phyloP scores from a whole-genome alignment of 1,140 invertebrate species.

The Ceratitis capitata region DNA sequence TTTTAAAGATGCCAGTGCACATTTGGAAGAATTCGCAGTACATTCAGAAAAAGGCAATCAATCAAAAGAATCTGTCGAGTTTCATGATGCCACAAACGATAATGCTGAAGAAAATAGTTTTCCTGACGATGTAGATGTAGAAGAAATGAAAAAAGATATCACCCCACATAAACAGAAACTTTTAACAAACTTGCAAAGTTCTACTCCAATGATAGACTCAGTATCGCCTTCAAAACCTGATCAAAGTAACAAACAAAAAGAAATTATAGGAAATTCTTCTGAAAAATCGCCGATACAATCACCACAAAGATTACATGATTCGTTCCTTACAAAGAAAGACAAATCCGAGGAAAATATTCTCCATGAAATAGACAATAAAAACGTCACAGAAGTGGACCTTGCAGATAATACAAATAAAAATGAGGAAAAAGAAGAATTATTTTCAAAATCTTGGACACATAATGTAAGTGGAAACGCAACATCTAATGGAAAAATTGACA shows the following conservation, averaged over 20 bases:
- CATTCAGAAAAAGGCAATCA: background rate
- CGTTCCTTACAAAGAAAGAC: background rate
- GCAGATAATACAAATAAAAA: background rate
- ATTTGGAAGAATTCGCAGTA: background rate
- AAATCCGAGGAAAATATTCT: background rate
- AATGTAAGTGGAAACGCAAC: background rate
- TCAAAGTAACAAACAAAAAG: background rate
- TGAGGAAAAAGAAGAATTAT: background rate
- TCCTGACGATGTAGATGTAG: background rate
- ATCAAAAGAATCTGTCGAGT: background rate
- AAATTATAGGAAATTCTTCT: background rate
- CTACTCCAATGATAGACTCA: background rate
- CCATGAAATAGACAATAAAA: background rate
- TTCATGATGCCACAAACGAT: background rate
- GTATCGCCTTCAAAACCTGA: background rate
- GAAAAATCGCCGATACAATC: background rate
- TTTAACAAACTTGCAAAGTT: background rate
- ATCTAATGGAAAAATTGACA: constrained; percentile 22
- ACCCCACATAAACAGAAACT: background rate
- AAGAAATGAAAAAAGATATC: background rate
- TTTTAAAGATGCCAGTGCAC: constrained; percentile 5
- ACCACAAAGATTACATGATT: background rate
- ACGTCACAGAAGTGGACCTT: background rate
- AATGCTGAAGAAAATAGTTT: background rate
- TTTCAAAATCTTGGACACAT: constrained; percentile 29